phyloP scores from a whole-genome alignment of 2,113 vertebrate genomes.

The Tyrannus savana region DNA sequence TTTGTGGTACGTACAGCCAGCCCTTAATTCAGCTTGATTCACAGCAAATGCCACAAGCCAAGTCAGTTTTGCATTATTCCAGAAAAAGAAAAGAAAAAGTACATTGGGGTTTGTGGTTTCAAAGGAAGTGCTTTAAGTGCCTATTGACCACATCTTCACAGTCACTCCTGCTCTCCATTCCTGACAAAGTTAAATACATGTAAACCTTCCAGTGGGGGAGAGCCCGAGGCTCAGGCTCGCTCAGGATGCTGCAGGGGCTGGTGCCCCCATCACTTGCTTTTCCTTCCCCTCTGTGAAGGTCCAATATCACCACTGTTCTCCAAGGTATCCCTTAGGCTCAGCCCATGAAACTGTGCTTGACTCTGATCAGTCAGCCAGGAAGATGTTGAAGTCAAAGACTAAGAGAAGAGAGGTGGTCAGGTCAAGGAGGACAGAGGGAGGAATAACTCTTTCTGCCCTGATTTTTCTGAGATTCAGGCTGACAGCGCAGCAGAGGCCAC shows the following conservation, averaged over 20 bases:
- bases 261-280: background rate
- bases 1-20: background rate
- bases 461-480: background rate
- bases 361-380: background rate
- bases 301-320: fast-evolving
- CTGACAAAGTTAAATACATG: background rate
- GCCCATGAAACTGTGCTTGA: fast-evolving
- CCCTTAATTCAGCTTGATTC: background rate
- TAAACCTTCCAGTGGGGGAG: background rate
- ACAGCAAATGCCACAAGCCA: background rate
- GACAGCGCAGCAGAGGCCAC: background rate
- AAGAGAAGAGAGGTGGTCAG: background rate
- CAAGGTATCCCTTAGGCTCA: background rate
- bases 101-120: background rate
- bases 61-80: background rate
- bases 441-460: background rate
- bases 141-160: background rate
- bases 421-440: no score
- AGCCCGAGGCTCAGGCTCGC: background rate
- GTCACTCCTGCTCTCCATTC: background rate
- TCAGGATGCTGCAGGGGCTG: background rate
- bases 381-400: background rate
- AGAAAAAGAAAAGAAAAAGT: background rate
- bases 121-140: background rate
- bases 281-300: background rate